phyloP scores from a whole-genome alignment of 2,888 invertebrate genomes.

The Cheilosia grossa region DNA sequence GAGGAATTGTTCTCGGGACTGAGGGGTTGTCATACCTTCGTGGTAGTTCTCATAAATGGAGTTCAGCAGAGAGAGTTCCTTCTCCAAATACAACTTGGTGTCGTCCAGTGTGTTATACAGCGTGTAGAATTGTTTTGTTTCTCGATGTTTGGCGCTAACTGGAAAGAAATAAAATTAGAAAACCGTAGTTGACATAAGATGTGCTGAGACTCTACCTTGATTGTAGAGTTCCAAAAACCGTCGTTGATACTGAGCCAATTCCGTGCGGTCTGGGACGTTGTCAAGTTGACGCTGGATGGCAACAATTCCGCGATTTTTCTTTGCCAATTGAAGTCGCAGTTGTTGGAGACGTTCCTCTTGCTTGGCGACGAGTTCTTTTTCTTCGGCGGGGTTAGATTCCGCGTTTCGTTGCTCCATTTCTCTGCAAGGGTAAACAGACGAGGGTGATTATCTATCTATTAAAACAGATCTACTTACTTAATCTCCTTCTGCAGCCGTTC shows the following conservation, averaged over 20 bases:
- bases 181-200: neutral
- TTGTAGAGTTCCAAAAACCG: constrained; percentile 98
- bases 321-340: constrained; percentile 89
- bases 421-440: constrained; percentile 76
- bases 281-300: constrained; percentile 93
- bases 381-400: constrained; percentile 83
- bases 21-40: constrained; percentile 91
- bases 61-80: constrained; percentile 94
- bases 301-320: constrained; percentile 91
- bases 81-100: constrained; percentile 95
- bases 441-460: no score
- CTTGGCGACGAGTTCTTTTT: constrained; percentile 86
- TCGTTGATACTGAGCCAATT: constrained; percentile 97
- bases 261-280: constrained; percentile 95
- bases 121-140: constrained; percentile 98
- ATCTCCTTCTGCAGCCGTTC: constrained; percentile 83
- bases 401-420: constrained; percentile 83
- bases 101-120: constrained; percentile 97
- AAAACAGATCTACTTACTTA: constrained; percentile 77
- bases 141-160: constrained; percentile 97
- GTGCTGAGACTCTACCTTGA: constrained; percentile 86
- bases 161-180: constrained; percentile 57
- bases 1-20: constrained; percentile 94
- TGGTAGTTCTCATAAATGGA: constrained; percentile 95
- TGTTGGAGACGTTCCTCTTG: constrained; percentile 86